A percentile compares a stretch with the other conserved stretches of the same genome.
Evolutionary conservation across 2,888 invertebrate species (phyloP).

Genomic region (Notodonta ziczac): DNA sequence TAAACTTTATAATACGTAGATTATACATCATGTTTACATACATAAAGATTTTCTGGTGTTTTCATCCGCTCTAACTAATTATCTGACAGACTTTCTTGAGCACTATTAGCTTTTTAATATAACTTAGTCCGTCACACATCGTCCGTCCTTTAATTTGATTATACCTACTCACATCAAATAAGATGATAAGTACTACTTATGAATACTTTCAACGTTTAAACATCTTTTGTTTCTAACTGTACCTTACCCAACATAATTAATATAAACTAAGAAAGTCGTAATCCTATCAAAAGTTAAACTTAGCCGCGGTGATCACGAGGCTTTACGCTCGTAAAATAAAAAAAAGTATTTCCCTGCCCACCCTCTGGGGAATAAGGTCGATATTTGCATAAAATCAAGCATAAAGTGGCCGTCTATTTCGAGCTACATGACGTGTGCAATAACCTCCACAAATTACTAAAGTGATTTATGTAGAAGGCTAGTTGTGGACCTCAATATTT

Average conservation of each 20-base stretch:
- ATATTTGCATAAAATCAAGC: conserved; percentile 37
- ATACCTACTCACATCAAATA: too few relatives aligned
- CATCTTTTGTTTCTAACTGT: neutral
- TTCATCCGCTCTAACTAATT: too few relatives aligned
- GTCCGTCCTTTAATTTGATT: too few relatives aligned
- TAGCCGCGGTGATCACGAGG: conserved; percentile 26
- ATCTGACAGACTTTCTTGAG: too few relatives aligned
- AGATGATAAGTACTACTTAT: too few relatives aligned
- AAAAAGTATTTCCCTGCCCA: conserved; percentile 18
- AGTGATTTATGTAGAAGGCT: conserved; percentile 36
- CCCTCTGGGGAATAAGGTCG: conserved; percentile 31
- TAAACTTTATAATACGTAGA: too few relatives aligned
- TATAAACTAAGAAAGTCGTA: conserved; percentile 24
- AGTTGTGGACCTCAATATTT: conserved; percentile 21
- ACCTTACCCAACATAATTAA: conserved; percentile 36
- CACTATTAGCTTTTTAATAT: too few relatives aligned
- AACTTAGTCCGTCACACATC: too few relatives aligned
- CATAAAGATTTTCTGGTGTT: too few relatives aligned
- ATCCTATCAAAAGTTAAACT: conserved; percentile 42
- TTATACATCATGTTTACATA: too few relatives aligned
- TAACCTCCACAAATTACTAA: conserved; percentile 23
- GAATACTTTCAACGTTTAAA: neutral
- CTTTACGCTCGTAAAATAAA: conserved; percentile 37
- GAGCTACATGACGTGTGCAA: conserved; percentile 27
- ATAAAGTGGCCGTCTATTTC: conserved; percentile 20